Evolutionary conservation across 2,797 vertebrate genomes (phyloP), one percentile per base, ranked within the genome.

Genomic region (Streptopelia turtur): DNA sequence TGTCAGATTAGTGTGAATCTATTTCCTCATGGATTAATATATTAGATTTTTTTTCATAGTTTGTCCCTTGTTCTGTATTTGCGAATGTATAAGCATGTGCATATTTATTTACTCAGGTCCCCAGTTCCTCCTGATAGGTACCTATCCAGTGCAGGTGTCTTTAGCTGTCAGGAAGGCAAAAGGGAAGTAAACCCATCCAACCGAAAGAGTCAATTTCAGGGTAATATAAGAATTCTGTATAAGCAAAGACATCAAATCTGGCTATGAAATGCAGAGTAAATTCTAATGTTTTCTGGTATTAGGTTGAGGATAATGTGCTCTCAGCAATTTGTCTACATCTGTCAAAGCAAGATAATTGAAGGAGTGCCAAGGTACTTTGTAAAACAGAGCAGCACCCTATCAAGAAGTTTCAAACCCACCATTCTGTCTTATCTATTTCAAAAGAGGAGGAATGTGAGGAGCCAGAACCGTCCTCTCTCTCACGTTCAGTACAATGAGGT

Each of bases 311-410:
- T 90, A 94, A 92, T 93, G 72, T 89, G 90, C 74, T 96, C 88
- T 95, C 65, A 45, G 91, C 12, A 90, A 87, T 92, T 91, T 92
- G 83, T 70, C 71, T 96, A 53, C 83, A 41, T 93, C 79, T 96
- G 87, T 98, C 95, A 97, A 96, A 96, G 88, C 49, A 87, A 97
- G 92, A 87, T 69, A 92, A 90, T 89, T 93, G 97, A 97, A 97
- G 93, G 86, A 90, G 64, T 96, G 95, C 83, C 87, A 83, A 86
- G 94, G 78, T 84, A 65, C 93, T 96, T 97, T 89, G 93, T 88
- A 89, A 75, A 95, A 90, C 85, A 91, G 75, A 93, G 83, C 91
- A 91, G 37, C 30, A 76, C 21, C 33, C 68, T 94, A 83, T 87
- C 53, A 87, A 59, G 83, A 55, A 82, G 27, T 81, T 95, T 95